Base-by-base conservation (phyloP, 2,797 vertebrate genomes). In the Setipinna tenuifilis region DNA sequence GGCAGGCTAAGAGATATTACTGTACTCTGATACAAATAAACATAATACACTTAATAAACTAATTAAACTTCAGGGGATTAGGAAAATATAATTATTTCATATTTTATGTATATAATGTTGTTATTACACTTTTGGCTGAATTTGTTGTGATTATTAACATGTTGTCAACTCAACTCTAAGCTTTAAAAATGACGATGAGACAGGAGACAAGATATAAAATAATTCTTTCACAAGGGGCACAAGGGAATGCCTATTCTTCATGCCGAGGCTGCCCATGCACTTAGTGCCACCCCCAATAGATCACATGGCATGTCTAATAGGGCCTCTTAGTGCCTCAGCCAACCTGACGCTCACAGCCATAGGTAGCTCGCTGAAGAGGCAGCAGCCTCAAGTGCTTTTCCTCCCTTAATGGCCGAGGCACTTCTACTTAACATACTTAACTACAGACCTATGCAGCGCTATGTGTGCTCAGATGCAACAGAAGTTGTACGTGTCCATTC, bases 291-390 rank as follows among this genome's bases (percentile, higher is more conserved):
- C 86, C 84, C 78, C 85, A 75, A 44, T 80, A 87, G 85, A 90
- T 90, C 91, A 83, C 86, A 85, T 86, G 75, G 87, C 84, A 89
- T 90, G 85, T 90, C 89, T 88, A 89, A 90, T 85, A 71, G 85
- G 83, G 82, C 19, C 50, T 88, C 83, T 82, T 68, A 75, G 81
- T 58, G 68, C 54, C 85, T 82, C 54, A 75, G 58, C 50, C 80
- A 44, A 83, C 62, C 59, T 48, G 57, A 81, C 46, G 12, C 59
- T 87, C 17, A 46, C 82, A 44, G 31, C 17, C 35, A 17, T 41
- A 78, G 68, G 68, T 78, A 41, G 71, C 71, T 44, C 17, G 28
- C 71, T 78, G 68, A 21, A 75, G 68, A 19, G 35, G 17, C 31
- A 21, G 71, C 71, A 41, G 71, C 71, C 71, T 78, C 31, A 21